A percentile compares a stretch with the other conserved stretches of the same genome.
phyloP scores from a whole-genome alignment of 2,797 vertebrate species.

The Numenius phaeopus region DNA sequence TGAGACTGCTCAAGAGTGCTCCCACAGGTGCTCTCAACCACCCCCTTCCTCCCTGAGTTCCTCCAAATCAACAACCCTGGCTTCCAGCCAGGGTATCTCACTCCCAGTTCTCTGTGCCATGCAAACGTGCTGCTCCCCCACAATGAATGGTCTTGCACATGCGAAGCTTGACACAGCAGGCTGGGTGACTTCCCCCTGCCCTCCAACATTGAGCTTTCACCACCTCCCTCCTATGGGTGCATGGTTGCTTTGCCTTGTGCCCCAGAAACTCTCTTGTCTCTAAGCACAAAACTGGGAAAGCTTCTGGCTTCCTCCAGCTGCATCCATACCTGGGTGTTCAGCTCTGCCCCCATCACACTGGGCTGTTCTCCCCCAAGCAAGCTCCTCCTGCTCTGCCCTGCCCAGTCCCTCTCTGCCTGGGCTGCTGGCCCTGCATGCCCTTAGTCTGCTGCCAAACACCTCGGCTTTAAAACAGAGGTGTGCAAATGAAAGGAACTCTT shows the following conservation, averaged over 20 bases:
- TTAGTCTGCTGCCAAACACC: not conserved
- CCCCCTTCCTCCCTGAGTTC: not conserved
- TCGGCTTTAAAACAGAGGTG: not conserved
- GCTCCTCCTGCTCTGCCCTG: not conserved
- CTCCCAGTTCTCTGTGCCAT: not conserved
- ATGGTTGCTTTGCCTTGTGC: not conserved
- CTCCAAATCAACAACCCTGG: not conserved
- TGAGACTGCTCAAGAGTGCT: not conserved
- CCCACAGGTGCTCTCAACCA: not conserved
- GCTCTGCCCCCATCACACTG: not conserved
- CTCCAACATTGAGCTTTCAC: not conserved
- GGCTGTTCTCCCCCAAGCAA: not conserved
- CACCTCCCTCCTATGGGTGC: fast-evolving
- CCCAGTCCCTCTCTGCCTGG: not conserved
- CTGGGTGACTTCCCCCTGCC: not conserved
- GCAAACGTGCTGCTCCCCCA: not conserved
- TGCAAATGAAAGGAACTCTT: not conserved
- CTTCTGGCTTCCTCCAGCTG: not conserved
- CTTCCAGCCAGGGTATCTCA: not conserved
- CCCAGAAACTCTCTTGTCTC: not conserved
- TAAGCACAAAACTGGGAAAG: not conserved
- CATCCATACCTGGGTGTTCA: not conserved
- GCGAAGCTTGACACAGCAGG: not conserved
- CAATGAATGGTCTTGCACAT: fast-evolving
- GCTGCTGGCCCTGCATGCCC: not conserved